Base-by-base conservation (phyloP, 2,888 invertebrate genomes). In the Eucera pruinosa region DNA sequence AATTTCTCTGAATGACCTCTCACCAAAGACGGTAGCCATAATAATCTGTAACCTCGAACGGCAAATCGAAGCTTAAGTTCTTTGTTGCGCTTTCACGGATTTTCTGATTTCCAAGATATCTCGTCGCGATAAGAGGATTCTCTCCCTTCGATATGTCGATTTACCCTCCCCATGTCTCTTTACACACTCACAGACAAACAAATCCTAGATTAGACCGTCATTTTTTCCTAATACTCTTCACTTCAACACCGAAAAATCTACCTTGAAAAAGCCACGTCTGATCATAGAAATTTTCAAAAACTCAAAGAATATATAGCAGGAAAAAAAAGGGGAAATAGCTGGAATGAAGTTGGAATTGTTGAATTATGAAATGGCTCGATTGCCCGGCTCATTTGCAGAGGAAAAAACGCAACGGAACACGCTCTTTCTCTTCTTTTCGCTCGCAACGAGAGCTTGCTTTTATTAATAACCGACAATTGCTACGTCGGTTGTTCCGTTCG, bases 81-180 rank as follows among this genome's bases (percentile, higher is more conserved):
- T 75, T 80, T 82, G 72, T 75, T 64, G 60, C 78, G 83, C 80
- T 67, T 70, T 75, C 68, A 62, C 41, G 75, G 78, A 69, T 80
- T 70, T 79, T 47, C 75, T 73, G 82, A 80, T 82, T 82, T 80
- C 77, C 50, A 54, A 78, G 81, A 85, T 85, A 77, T 73, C 71
- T 69, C 71, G 52, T 52, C 61, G 39, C 70, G 78, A 74, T 85
- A 85, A 85, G 83, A 85, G 85, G 85, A 85, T 85, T 85, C 75
- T 36, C 67, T 57, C 78, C 69, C 77, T 78, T 69, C 82, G 77
- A 80, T 82, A 71, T 77, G 74, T 82, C 71, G 80, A 70, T 69
- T 67, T 68, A 71, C 68, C 72, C 75, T 67, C 57, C 55, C 55
- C 13, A 2, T 6, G 11, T 52, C n/a, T 20, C 66, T 60, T 0